These are phyloP conservation scores for Melanostigma gelatinosum DNA, from an alignment of 2,113 vertebrate species.

Conservation along the genomic window DNA sequence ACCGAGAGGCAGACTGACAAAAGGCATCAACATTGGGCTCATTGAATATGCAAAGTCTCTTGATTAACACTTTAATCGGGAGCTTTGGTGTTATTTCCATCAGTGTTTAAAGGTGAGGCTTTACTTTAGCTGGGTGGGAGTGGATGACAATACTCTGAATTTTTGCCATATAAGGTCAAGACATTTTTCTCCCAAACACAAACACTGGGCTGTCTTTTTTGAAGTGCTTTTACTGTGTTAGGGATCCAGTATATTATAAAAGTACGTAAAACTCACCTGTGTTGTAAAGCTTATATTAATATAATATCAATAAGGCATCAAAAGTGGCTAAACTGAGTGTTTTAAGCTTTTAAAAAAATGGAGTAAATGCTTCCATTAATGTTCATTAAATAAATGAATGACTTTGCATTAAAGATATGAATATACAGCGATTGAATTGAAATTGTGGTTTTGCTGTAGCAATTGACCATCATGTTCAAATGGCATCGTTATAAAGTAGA, in stretches of 20 bases:
- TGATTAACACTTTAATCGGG: constrained; percentile 13
- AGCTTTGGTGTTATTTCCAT: constrained; percentile 18
- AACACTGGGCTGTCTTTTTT: background rate
- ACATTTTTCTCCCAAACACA: background rate
- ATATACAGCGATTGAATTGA: background rate
- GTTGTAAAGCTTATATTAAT: background rate
- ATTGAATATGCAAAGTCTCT: constrained; percentile 39
- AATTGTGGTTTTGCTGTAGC: constrained; percentile 7
- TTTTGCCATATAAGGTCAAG: background rate
- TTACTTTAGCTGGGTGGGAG: background rate
- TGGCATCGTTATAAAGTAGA: background rate
- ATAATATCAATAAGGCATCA: background rate
- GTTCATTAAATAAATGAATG: background rate
- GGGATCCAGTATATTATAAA: background rate
- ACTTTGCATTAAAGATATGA: background rate
- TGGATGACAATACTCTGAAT: background rate
- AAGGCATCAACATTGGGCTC: constrained; percentile 31
- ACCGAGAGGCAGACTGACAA: constrained; percentile 34
- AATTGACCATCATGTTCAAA: background rate
- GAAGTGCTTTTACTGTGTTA: background rate
- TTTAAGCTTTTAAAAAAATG: background rate
- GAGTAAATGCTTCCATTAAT: background rate
- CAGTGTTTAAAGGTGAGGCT: constrained; percentile 17
- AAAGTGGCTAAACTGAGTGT: background rate
- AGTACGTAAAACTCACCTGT: background rate